A percentile compares a stretch with the other conserved stretches of the same genome.
Conservation (phyloP, 2,113 vertebrate genomes). For the Brachyhypopomus occidentalis region DNA sequence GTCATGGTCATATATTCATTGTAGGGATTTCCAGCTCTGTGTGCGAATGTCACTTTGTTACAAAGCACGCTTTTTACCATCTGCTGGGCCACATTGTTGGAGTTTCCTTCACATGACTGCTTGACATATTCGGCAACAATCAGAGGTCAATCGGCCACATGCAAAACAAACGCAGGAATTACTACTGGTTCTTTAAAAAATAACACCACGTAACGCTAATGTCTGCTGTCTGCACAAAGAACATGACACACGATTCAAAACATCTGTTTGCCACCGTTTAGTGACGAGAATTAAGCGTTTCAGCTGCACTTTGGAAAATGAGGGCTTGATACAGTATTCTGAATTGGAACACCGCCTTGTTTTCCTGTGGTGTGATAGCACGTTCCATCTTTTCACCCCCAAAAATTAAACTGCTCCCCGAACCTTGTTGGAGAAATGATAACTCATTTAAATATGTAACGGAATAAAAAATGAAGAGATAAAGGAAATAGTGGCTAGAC, state of each 20-base stretch:
- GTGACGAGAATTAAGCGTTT: too few relatives aligned
- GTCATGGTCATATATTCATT: slow-evolving; percentile 47
- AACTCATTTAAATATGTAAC: too few relatives aligned
- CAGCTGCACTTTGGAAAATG: too few relatives aligned
- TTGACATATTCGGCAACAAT: slow-evolving; percentile 54
- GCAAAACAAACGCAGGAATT: slow-evolving; percentile 56
- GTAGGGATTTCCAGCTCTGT: slow-evolving; percentile 38
- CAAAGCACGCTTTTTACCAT: slow-evolving; percentile 55
- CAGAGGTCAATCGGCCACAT: slow-evolving; percentile 48
- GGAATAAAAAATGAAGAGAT: background rate
- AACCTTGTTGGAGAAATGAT: background rate
- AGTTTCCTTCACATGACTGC: slow-evolving; percentile 49
- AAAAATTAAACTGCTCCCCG: slow-evolving; percentile 22
- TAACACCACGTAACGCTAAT: slow-evolving; percentile 14
- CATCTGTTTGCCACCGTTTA: background rate
- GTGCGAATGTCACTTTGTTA: slow-evolving; percentile 46
- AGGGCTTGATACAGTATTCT: background rate
- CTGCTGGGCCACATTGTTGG: slow-evolving; percentile 55
- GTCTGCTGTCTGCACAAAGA: background rate
- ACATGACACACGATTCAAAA: background rate
- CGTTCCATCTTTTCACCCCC: slow-evolving; percentile 18
- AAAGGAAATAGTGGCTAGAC: background rate
- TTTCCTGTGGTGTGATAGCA: slow-evolving; percentile 6
- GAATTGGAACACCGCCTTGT: background rate
- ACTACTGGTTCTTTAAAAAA: slow-evolving; percentile 41